Evolutionary conservation across 2,113 vertebrate species (phyloP).

Genomic region (Copsychus sechellarum): DNA sequence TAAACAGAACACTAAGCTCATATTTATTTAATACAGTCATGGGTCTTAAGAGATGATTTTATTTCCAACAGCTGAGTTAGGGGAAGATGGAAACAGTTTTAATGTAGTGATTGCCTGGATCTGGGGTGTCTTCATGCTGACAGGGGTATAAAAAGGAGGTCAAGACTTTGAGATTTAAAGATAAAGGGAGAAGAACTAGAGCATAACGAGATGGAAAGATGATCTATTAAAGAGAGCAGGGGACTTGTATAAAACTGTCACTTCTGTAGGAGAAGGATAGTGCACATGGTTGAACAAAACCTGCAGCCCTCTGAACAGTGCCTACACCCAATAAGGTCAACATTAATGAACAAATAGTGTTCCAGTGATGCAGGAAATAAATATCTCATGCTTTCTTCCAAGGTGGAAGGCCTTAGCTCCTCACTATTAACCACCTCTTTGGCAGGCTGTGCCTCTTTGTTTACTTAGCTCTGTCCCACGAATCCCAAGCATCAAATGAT

Average conservation of each 20-base stretch:
- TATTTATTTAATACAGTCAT: slow-evolving; percentile 1
- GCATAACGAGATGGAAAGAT: not conserved
- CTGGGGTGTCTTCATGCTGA: not conserved
- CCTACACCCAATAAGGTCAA: not conserved
- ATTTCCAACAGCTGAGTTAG: not conserved
- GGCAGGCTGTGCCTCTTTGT: slow-evolving; percentile 6
- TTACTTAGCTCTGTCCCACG: slow-evolving; percentile 3
- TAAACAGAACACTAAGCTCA: not conserved
- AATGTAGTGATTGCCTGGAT: not conserved
- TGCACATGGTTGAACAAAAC: slow-evolving; percentile 34
- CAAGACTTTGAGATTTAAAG: slow-evolving; percentile 9
- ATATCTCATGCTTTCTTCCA: slow-evolving; percentile 11
- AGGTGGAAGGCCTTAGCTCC: not conserved
- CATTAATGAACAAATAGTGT: slow-evolving; percentile 50
- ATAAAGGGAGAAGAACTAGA: slow-evolving; percentile 22
- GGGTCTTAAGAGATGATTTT: not conserved
- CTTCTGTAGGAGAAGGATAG: not conserved
- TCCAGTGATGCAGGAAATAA: slow-evolving; percentile 47
- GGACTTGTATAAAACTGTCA: slow-evolving; percentile 38
- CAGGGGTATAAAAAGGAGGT: not conserved
- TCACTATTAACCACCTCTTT: not conserved
- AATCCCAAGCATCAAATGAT: slow-evolving; percentile 27
- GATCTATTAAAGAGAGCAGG: slow-evolving; percentile 39
- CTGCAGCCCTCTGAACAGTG: not conserved
- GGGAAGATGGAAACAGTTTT: not conserved